A percentile compares a stretch with the other conserved stretches of the same genome.
phyloP scores from a whole-genome alignment of 1,140 invertebrate species.

The Lordiphosa stackelbergi region DNA sequence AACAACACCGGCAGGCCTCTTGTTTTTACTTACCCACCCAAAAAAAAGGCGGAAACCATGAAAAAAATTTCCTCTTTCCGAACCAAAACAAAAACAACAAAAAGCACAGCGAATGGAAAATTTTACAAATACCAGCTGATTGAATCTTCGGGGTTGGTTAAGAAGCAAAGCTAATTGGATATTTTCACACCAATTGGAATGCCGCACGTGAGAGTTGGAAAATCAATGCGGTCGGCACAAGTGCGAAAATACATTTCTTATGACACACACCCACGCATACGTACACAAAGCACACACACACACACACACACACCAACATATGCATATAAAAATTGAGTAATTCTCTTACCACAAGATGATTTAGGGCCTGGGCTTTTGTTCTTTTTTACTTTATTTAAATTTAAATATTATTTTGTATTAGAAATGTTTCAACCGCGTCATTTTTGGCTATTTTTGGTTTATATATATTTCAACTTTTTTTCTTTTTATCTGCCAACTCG shows the following conservation, averaged over 20 bases:
- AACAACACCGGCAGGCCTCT: conserved; percentile 33
- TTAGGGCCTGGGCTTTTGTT: conserved; percentile 1
- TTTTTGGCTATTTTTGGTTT: conserved; percentile 60
- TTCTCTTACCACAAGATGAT: conserved; percentile 33
- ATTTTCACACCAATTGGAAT: conserved; percentile 44
- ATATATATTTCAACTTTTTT: conserved; percentile 58
- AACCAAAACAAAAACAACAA: background rate
- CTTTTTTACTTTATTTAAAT: conserved; percentile 14
- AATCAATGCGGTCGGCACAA: conserved; percentile 59
- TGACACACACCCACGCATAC: conserved; percentile 13
- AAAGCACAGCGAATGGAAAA: conserved; percentile 38
- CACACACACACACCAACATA: conserved; percentile 8
- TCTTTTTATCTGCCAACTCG: conserved; percentile 49
- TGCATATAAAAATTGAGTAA: conserved; percentile 18
- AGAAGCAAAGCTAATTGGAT: conserved; percentile 43
- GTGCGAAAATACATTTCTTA: conserved; percentile 44
- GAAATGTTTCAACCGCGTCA: conserved; percentile 74
- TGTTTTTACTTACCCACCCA: conserved; percentile 15
- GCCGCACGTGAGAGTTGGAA: conserved; percentile 36
- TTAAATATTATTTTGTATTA: conserved; percentile 33
- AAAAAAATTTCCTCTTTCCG: conserved; percentile 34
- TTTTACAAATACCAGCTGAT: conserved; percentile 40
- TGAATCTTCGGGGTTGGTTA: conserved; percentile 12
- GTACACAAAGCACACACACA: conserved; percentile 11
- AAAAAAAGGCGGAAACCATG: background rate